A percentile compares a stretch with the other conserved stretches of the same genome.
These are phyloP conservation scores for Lathronympha strigana DNA, from an alignment of 2,888 invertebrate species.

Conservation along the genomic window DNA sequence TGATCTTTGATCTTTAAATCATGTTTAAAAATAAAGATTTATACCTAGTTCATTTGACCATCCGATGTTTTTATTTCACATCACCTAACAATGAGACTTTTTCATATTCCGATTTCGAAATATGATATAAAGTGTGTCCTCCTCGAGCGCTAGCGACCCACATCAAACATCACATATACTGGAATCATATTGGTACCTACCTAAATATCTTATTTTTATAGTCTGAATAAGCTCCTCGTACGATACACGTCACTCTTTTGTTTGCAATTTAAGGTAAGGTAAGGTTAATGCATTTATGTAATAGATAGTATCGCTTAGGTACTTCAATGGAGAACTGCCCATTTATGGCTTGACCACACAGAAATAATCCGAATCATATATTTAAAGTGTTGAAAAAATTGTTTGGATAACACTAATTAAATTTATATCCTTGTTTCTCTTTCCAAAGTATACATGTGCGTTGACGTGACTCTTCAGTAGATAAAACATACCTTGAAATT, in stretches of 20 bases:
- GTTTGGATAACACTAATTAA: background rate
- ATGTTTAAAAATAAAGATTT: too few relatives aligned
- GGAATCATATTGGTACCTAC: background rate
- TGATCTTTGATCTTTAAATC: too few relatives aligned
- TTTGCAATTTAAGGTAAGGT: conserved; percentile 23
- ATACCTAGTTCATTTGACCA: too few relatives aligned
- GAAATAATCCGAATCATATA: background rate
- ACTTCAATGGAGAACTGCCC: conserved; percentile 3
- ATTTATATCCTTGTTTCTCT: too few relatives aligned
- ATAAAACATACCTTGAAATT: too few relatives aligned
- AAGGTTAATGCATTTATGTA: conserved; percentile 10
- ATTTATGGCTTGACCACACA: background rate
- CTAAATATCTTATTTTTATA: background rate
- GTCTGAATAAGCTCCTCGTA: background rate
- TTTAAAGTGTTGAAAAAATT: background rate
- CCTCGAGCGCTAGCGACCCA: too few relatives aligned
- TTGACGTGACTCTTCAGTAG: too few relatives aligned
- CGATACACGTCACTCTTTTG: conserved; percentile 11
- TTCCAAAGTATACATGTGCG: too few relatives aligned
- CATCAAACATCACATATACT: background rate
- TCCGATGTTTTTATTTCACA: too few relatives aligned
- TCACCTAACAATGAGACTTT: too few relatives aligned
- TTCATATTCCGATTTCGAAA: too few relatives aligned
- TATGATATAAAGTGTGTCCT: too few relatives aligned
- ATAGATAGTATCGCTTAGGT: conserved; percentile 15